These are phyloP conservation scores for Alentia gelatinosa DNA, from an alignment of 2,888 invertebrate genomes.

Conservation along the genomic window DNA sequence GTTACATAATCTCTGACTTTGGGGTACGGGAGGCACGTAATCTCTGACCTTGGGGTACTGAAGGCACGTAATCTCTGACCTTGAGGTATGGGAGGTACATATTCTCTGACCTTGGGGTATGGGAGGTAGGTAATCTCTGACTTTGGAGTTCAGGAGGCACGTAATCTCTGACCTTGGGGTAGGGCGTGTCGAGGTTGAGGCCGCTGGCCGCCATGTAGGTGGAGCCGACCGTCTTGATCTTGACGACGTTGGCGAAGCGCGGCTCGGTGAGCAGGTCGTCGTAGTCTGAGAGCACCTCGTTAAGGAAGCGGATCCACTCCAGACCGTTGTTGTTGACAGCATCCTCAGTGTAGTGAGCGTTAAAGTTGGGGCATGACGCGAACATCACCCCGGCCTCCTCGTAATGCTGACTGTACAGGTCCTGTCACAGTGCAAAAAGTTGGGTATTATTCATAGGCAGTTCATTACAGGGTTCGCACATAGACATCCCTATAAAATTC, in stretches of 20 bases:
- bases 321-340: constrained; percentile 95
- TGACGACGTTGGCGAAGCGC: constrained; percentile 84
- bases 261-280: constrained; percentile 92
- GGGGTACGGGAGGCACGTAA: no score
- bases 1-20: no score
- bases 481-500: no score
- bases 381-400: constrained; percentile 93
- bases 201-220: constrained; percentile 95
- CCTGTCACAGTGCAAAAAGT: constrained; percentile 84
- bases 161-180: constrained; percentile 16
- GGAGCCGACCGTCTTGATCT: constrained; percentile 94
- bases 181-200: constrained; percentile 9
- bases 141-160: no score
- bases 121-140: no score
- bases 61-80: no score
- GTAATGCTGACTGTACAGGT: constrained; percentile 94
- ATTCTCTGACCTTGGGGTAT: no score
- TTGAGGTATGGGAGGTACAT: no score
- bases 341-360: constrained; percentile 94
- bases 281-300: constrained; percentile 95
- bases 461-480: no score
- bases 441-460: no score
- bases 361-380: constrained; percentile 94
- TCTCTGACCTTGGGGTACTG: no score
- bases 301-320: constrained; percentile 91